phyloP scores from a whole-genome alignment of 2,797 vertebrate genomes.

The Clarias pachynema region DNA sequence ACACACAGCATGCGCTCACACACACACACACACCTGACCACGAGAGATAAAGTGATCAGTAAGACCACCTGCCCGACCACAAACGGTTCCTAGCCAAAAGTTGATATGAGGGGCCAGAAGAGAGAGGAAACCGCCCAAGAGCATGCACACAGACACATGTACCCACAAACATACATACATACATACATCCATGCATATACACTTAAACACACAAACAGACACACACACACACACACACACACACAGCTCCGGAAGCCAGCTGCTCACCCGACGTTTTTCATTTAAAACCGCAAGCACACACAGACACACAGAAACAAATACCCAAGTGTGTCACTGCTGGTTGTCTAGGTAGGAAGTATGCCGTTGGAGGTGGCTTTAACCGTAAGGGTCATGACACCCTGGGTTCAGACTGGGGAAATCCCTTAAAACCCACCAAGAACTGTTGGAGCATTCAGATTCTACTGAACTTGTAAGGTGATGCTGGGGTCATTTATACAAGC shows the following conservation, averaged over 20 bases:
- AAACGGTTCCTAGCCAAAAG: slow-evolving; percentile 78
- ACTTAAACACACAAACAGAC: slow-evolving; percentile 22
- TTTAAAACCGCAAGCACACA: slow-evolving; percentile 52
- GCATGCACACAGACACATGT: slow-evolving; percentile 23
- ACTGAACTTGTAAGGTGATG: background rate
- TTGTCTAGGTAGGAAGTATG: slow-evolving; percentile 61
- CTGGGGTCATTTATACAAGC: background rate
- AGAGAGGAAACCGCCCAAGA: slow-evolving; percentile 36
- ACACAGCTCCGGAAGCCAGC: slow-evolving; percentile 55
- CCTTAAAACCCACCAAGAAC: slow-evolving; percentile 24
- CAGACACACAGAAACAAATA: slow-evolving; percentile 37
- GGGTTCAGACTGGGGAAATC: slow-evolving; percentile 41
- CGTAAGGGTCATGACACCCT: slow-evolving; percentile 49
- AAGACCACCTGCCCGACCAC: slow-evolving; percentile 69
- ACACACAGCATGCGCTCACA: slow-evolving; percentile 48
- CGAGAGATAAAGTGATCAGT: slow-evolving; percentile 71
- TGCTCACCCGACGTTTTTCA: slow-evolving; percentile 56
- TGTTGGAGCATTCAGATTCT: slow-evolving; percentile 10
- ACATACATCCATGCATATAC: background rate
- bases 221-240: slow-evolving; percentile 34
- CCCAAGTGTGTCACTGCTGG: slow-evolving; percentile 48
- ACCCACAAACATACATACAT: slow-evolving; percentile 22
- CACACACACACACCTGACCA: slow-evolving; percentile 70
- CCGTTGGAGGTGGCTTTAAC: slow-evolving; percentile 63
- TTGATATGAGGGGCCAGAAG: slow-evolving; percentile 62